phyloP scores from a whole-genome alignment of 92 coral and sea anemone genomes.

The Palythoa grandis region DNA sequence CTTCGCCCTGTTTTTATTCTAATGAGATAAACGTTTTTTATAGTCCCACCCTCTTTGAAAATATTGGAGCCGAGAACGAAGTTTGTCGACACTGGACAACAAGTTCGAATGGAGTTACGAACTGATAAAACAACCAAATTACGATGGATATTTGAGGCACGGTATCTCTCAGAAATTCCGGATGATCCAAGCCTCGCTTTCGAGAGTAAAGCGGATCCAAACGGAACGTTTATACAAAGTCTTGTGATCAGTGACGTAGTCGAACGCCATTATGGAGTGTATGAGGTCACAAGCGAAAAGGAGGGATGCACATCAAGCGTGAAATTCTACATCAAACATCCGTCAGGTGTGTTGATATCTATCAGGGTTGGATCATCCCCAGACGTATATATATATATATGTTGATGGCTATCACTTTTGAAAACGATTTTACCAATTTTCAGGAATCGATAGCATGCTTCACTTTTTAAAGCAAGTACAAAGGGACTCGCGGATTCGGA shows the following conservation, averaged over 20 bases:
- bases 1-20: too few species aligned
- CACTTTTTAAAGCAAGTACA: too few species aligned
- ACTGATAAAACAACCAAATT: conserved; percentile 60
- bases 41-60: conserved; percentile 79
- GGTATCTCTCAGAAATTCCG: conserved; percentile 81
- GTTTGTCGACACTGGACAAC: conserved; percentile 71
- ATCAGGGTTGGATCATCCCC: too few species aligned
- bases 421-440: too few species aligned
- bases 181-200: conserved; percentile 94
- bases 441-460: too few species aligned
- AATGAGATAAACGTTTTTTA: not conserved
- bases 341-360: conserved; percentile 62
- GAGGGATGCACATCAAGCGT: conserved; percentile 66
- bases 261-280: conserved; percentile 81
- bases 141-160: conserved; percentile 88
- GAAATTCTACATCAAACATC: conserved; percentile 61
- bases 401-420: too few species aligned
- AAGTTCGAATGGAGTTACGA: conserved; percentile 66
- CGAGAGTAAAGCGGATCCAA: conserved; percentile 45
- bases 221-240: conserved; percentile 60
- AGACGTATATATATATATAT: too few species aligned
- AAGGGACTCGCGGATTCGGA: too few species aligned
- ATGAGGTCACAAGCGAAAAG: conserved; percentile 57
- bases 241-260: conserved; percentile 68
- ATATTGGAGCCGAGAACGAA: conserved; percentile 59